A percentile compares a stretch with the other conserved stretches of the same genome.
These are phyloP conservation scores for Heliconius erato DNA, from an alignment of 2,888 invertebrate genomes.

Conservation along the genomic window DNA sequence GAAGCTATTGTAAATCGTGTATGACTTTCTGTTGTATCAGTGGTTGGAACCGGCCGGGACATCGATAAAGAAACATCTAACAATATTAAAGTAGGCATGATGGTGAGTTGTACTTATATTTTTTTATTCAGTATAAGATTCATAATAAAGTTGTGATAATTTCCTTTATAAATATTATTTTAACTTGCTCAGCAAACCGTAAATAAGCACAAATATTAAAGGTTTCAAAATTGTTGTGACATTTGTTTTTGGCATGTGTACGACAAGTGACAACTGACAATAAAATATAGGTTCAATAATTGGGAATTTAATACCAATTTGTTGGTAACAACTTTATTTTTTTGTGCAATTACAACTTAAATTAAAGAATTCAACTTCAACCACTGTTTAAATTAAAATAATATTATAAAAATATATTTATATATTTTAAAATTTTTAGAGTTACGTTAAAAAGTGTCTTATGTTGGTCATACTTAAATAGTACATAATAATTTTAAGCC, in stretches of 20 bases:
- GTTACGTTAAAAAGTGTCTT: too few species aligned
- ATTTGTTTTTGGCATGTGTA: neutral
- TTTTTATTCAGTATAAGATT: neutral
- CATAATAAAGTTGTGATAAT: neutral
- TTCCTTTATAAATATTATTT: neutral
- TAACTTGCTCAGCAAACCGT: neutral
- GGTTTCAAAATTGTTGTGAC: constrained; percentile 12
- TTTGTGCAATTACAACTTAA: too few species aligned
- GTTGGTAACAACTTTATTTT: too few species aligned
- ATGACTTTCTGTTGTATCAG: constrained; percentile 73
- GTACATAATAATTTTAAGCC: too few species aligned
- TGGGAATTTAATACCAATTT: too few species aligned
- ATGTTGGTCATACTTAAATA: too few species aligned
- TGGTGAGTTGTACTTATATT: neutral
- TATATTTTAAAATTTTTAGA: too few species aligned
- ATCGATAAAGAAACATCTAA: constrained; percentile 80
- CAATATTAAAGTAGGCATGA: constrained; percentile 79
- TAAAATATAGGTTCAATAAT: neutral
- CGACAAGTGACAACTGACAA: neutral
- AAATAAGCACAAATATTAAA: neutral
- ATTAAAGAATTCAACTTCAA: too few species aligned
- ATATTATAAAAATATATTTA: too few species aligned
- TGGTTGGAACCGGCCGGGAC: constrained; percentile 74
- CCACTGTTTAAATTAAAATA: too few species aligned
- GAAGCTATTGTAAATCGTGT: constrained; percentile 75